Evolutionary conservation across 2,113 vertebrate species (phyloP).

Genomic region (Apaloderma vittatum): DNA sequence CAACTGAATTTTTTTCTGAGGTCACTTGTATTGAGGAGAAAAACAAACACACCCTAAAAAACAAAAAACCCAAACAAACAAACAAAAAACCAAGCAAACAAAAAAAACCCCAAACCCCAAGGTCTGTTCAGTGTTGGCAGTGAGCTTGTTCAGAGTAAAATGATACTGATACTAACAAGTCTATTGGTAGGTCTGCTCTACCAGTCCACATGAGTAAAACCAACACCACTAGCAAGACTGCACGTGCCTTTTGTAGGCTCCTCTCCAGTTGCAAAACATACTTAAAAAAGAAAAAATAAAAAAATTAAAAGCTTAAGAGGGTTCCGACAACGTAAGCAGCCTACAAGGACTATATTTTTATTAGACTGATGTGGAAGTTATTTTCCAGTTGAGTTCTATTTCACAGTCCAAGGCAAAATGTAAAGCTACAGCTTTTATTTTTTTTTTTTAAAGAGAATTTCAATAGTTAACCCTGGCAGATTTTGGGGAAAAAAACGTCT

Average conservation of each 20-base stretch:
- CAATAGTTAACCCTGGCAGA: not conserved
- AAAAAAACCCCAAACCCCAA: no score
- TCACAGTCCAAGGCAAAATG: not conserved
- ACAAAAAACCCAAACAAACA: no score
- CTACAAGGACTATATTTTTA: not conserved
- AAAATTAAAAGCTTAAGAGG: not conserved
- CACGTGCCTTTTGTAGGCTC: not conserved
- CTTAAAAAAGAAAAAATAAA: not conserved
- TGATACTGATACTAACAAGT: not conserved
- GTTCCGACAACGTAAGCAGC: not conserved
- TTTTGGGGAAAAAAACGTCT: not conserved
- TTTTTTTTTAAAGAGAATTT: not conserved
- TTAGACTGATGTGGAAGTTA: not conserved
- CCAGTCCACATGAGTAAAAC: not conserved
- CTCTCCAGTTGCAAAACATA: not conserved
- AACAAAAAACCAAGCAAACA: no score
- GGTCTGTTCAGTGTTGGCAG: not conserved
- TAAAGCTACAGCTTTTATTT: slow-evolving; percentile 18
- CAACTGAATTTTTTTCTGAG: not conserved
- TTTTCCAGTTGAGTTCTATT: not conserved
- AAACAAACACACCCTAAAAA: not conserved
- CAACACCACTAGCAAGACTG: not conserved
- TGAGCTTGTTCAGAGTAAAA: not conserved
- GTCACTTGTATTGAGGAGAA: not conserved
- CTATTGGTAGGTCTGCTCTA: not conserved